Conservation (phyloP, 2,888 invertebrate species). For the Nudaria mundana region DNA sequence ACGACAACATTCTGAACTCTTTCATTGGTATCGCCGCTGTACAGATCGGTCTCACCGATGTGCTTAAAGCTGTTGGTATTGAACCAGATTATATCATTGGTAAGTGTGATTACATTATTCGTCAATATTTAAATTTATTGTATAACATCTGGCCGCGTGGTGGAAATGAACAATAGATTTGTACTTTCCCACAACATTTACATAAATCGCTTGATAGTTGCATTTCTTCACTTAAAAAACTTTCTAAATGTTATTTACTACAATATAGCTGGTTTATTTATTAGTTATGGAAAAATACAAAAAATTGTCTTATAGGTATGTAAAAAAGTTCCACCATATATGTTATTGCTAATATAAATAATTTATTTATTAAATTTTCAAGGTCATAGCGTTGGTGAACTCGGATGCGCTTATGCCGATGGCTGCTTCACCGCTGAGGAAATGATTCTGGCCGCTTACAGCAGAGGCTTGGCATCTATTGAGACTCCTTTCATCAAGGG, state of each 20-base stretch:
- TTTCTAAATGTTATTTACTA: too few relatives aligned
- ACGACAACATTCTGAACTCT: constrained; percentile 85
- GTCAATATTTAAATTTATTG: too few relatives aligned
- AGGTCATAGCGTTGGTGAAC: constrained; percentile 97
- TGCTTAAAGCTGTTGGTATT: constrained; percentile 72
- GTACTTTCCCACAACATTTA: too few relatives aligned
- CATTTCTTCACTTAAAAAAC: too few relatives aligned
- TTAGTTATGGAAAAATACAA: too few relatives aligned
- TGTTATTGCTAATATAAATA: too few relatives aligned
- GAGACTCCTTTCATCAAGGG: constrained; percentile 87
- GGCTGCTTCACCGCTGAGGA: constrained; percentile 93
- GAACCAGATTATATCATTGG: constrained; percentile 75
- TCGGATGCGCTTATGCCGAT: constrained; percentile 97
- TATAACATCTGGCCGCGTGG: too few relatives aligned
- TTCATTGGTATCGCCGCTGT: constrained; percentile 89
- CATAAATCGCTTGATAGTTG: too few relatives aligned
- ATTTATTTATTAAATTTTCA: neutral
- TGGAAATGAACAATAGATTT: too few relatives aligned
- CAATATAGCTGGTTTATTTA: too few relatives aligned
- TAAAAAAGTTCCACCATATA: too few relatives aligned
- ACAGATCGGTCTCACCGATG: constrained; percentile 79
- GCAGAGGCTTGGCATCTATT: constrained; percentile 88
- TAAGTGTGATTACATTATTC: constrained; percentile 42
- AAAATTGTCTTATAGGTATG: too few relatives aligned
- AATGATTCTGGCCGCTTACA: constrained; percentile 92